phyloP scores from a whole-genome alignment of 2,113 vertebrate species.

The Cyprinodon tularosa region DNA sequence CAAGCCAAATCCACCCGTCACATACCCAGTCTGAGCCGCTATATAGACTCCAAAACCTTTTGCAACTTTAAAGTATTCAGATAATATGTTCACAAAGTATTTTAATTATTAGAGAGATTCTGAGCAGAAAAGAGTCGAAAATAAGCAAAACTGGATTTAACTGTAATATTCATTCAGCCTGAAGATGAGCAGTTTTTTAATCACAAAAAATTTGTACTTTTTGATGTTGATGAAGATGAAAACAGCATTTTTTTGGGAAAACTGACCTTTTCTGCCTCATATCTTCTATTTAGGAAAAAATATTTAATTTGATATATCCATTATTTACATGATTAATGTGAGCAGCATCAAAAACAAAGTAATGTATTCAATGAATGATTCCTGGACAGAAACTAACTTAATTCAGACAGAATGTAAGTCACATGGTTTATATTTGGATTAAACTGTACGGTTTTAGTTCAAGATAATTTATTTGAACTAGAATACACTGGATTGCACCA shows the following conservation, averaged over 20 bases:
- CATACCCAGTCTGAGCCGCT: constrained; percentile 77
- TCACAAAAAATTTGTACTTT: not conserved
- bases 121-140: not conserved
- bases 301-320: not conserved
- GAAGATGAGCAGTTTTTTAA: not conserved
- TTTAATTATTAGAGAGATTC: too few species aligned
- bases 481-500: not conserved
- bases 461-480: not conserved
- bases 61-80: constrained; percentile 13
- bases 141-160: constrained; percentile 1
- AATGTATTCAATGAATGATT: not conserved
- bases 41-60: constrained; percentile 58
- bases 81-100: constrained; percentile 3
- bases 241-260: not conserved
- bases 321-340: not conserved
- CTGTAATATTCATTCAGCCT: not conserved
- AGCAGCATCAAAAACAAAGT: not conserved
- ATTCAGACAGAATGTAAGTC: not conserved
- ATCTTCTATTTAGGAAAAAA: not conserved
- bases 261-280: not conserved
- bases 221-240: not conserved
- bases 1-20: constrained; percentile 52
- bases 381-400: too few species aligned
- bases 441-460: not conserved
- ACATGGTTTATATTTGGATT: not conserved